Percentiles rank a stretch among this genome's conserved stretches.
Evolutionary conservation across 2,888 invertebrate genomes (phyloP).

Genomic region (Xestobium rufovillosum): DNA sequence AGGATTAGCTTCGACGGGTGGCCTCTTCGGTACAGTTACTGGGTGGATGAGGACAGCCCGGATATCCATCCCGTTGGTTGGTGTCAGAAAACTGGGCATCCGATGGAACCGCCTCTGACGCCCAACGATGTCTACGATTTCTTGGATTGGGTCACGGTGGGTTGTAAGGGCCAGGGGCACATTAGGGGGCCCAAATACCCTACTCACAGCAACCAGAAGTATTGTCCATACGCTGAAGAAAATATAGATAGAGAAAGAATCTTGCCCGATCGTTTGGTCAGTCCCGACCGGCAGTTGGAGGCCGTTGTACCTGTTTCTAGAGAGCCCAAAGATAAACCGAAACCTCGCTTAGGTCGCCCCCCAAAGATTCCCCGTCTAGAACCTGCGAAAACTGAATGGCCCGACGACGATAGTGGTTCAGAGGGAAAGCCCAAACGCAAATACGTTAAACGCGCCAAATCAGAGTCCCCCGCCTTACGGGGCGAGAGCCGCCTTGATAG

Average conservation of each 20-base stretch:
- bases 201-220: constrained; percentile 61
- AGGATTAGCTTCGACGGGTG: constrained; percentile 84
- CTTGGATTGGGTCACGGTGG: constrained; percentile 72
- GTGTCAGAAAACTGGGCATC: constrained; percentile 84
- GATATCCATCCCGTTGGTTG: constrained; percentile 90
- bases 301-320: constrained; percentile 40
- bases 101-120: constrained; percentile 74
- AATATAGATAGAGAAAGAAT: constrained; percentile 47
- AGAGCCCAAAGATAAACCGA: constrained; percentile 39
- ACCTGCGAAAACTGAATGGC: constrained; percentile 4
- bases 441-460: constrained; percentile 23
- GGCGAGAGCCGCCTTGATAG: constrained; percentile 23
- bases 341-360: constrained; percentile 34
- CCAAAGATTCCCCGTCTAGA: constrained; percentile 33
- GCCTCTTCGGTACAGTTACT: constrained; percentile 74
- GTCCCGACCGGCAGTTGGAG: constrained; percentile 41
- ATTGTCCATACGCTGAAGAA: constrained; percentile 66
- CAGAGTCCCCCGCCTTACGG: constrained; percentile 11
- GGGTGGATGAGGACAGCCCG: constrained; percentile 84
- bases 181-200: constrained; percentile 68
- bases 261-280: constrained; percentile 46
- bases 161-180: constrained; percentile 88
- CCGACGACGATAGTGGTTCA: background rate
- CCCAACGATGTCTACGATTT: constrained; percentile 54
- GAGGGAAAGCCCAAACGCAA: constrained; percentile 20